phyloP scores from a whole-genome alignment of 2,113 vertebrate genomes.

The Elanus axillaris region DNA sequence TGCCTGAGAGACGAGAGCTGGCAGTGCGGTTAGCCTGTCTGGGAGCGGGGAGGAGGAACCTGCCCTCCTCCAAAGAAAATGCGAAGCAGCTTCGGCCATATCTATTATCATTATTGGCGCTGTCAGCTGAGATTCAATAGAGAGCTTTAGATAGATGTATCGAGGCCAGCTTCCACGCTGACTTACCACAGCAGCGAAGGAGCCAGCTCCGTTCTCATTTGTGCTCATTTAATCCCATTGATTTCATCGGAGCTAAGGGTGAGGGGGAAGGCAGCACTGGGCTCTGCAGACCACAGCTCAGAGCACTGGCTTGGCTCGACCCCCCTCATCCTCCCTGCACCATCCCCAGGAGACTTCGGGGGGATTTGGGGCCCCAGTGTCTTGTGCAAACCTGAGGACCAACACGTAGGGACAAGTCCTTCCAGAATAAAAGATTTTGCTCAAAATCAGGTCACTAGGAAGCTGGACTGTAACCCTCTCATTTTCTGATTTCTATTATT shows the following conservation, averaged over 20 bases:
- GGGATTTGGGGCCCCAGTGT: not conserved
- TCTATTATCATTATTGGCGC: slow-evolving; percentile 58
- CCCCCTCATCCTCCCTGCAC: not conserved
- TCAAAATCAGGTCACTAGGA: not conserved
- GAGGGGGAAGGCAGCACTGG: not conserved
- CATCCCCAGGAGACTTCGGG: not conserved
- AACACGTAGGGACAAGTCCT: fast-evolving
- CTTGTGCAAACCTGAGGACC: not conserved
- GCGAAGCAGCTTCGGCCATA: not conserved
- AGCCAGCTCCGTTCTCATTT: slow-evolving; percentile 35
- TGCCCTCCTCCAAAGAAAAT: not conserved
- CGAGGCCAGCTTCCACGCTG: not conserved
- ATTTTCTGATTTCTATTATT: not conserved
- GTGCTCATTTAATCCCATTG: slow-evolving; percentile 46
- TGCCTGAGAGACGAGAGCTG: not conserved
- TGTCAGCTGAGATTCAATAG: slow-evolving; percentile 45
- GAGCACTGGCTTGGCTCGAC: not conserved
- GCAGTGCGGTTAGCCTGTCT: not conserved
- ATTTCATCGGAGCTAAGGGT: not conserved
- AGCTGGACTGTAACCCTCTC: not conserved
- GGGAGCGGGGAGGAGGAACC: not conserved
- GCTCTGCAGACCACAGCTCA: not conserved
- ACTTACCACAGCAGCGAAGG: not conserved
- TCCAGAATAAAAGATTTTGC: not conserved
- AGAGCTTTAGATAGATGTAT: slow-evolving; percentile 13